Base-by-base conservation (phyloP, 2,797 vertebrate species). In the Bryconaethiops microstoma region DNA sequence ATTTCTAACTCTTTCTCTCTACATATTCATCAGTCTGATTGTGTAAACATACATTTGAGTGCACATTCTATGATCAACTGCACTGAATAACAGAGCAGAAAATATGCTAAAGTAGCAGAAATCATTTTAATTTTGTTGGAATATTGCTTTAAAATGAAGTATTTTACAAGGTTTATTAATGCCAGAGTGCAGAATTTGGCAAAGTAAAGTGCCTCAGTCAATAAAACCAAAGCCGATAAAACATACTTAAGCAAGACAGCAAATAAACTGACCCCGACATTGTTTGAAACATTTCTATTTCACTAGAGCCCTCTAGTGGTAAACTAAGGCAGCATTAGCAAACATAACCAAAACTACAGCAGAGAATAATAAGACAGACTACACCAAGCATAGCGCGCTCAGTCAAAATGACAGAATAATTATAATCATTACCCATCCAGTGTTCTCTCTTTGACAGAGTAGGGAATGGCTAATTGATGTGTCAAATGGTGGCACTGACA, bases 401-500 rank as follows among this genome's bases (percentile, higher is more conserved):
- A 88, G 77, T 87, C 80, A 88, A 86, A 84, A 89, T 90, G 85
- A 79, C 80, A 69, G 25, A 68, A 83, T 89, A 86, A 92, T 92
- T 91, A 88, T 85, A 78, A 88, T 91, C 82, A 92, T 93, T 90
- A 89, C 82, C 87, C 86, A 90, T 77, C 87, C 89, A 90, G 87
- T 82, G 78, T 79, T 86, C 75, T 83, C 65, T 71, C 81, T 78
- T 82, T 88, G 88, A 89, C 86, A 89, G 84, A 84, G 86, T 77
- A 87, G 87, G 79, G 88, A 89, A 82, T 77, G 83, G 74, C 80
- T 81, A 86, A 86, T 79, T 78, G 80, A 83, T 86, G 81, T 85
- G 79, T 87, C 83, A 88, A 88, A 90, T 87, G 77, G 74, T 39
- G 50, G 29, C 62, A 65, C 59, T 89, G 82, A 77, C 85, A 87